Base-by-base conservation (phyloP, 2,888 invertebrate species). In the Epirrita christyi region DNA sequence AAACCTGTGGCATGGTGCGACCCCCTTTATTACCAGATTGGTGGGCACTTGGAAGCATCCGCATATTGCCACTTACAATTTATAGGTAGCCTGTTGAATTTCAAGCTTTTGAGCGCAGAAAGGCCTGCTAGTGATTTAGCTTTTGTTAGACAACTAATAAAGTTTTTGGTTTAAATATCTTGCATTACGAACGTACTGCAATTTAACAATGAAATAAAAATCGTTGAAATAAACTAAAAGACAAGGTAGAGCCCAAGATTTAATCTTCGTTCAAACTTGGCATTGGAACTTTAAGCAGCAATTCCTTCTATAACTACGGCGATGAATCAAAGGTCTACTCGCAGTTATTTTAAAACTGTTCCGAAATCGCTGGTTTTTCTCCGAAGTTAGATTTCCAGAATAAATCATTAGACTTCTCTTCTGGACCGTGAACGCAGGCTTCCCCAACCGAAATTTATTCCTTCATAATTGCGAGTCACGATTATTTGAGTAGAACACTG, bases 11-110 rank as follows among this genome's bases (percentile, higher is more conserved):
- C 64, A 4, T 21, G 21, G 21, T n/a, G 63, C 67, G 65, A 70
- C 71, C 72, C 73, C 72, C 72, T 78, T 83, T 80, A 85, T 75
- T 66, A 69, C 61, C 59, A 71, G 68, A 68, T 70, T 36, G 11
- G n/a, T 36, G 36, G 42, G 55, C 47, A 42, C 55, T 29, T 13
- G 8, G 10, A 40, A 40, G 29, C 9, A 29, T 32, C 32, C 32
- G 32, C 8, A 32, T 32, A 32, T 32, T 32, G 9, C 32, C 21
- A 21, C 21, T 21, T 21, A 21, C 21, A 3, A 21, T 21, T 21
- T 21, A 21, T 21, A 2, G 21, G 21, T 21, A 21, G 32, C 32
- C 32, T 32, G 32, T 32, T 32, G 32, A 32, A 32, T 32, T 32
- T 32, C 0, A 32, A 32, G 8, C 21, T 21, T 21, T 21, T 2